A percentile compares a stretch with the other conserved stretches of the same genome.
Evolutionary conservation across 2,113 vertebrate genomes (phyloP).

Genomic region (Salvelinus sp.): DNA sequence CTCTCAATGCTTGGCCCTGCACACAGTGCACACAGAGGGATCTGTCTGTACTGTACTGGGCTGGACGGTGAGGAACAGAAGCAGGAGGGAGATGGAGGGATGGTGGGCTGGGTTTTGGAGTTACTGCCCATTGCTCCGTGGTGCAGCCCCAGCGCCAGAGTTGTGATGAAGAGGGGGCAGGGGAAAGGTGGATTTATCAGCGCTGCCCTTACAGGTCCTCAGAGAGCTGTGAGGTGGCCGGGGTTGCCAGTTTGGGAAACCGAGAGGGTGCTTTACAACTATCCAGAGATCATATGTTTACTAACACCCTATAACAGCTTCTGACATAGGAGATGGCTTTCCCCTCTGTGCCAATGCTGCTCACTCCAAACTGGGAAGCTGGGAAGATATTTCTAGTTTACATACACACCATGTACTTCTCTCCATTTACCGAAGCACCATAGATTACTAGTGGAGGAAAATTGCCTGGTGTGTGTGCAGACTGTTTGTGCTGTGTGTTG

Average conservation of each 20-base stretch:
- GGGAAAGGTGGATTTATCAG: conserved; percentile 49
- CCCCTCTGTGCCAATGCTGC: conserved; percentile 12
- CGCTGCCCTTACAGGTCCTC: conserved; percentile 63
- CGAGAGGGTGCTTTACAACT: conserved; percentile 51
- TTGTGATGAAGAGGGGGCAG: not conserved
- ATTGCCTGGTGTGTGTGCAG: not conserved
- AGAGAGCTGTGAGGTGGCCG: conserved; percentile 58
- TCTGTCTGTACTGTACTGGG: not conserved
- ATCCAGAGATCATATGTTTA: conserved; percentile 59
- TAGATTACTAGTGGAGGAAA: not conserved
- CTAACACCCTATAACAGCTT: conserved; percentile 46
- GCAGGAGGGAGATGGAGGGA: not conserved
- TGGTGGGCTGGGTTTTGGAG: not conserved
- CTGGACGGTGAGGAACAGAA: not conserved
- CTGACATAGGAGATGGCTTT: conserved; percentile 1
- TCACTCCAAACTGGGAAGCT: not conserved
- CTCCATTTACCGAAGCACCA: not conserved
- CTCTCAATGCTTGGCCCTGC: no score
- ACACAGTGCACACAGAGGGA: no score
- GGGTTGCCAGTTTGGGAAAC: conserved; percentile 36
- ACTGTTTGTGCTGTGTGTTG: no score
- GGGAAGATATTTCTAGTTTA: not conserved
- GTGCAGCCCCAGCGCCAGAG: not conserved
- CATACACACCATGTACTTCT: not conserved
- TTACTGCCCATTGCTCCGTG: not conserved